These are phyloP conservation scores for Drosophila guanche DNA, from an alignment of 1,140 invertebrate genomes.

Conservation along the genomic window DNA sequence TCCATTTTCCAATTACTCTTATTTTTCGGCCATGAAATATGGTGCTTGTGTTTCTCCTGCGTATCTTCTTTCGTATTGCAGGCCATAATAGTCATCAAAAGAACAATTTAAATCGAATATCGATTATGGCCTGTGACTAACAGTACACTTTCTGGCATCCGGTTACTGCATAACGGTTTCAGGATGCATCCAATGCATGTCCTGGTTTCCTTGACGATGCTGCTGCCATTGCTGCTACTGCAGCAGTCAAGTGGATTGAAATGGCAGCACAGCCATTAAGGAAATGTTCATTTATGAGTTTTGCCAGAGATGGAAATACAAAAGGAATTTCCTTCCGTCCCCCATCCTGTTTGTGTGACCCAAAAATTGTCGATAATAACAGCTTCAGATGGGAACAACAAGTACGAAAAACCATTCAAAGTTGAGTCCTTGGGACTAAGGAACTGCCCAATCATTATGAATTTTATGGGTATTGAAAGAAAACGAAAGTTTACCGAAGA, in stretches of 20 bases:
- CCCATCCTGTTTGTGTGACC: constrained; percentile 10
- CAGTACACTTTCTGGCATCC: constrained; percentile 40
- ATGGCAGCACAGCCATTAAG: constrained; percentile 38
- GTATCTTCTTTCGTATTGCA: constrained; percentile 4
- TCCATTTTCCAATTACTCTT: constrained; percentile 33
- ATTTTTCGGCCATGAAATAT: constrained; percentile 30
- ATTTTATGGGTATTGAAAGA: too few species aligned
- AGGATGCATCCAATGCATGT: constrained; percentile 9
- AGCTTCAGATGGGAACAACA: constrained; percentile 11
- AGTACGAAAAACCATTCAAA: constrained; percentile 13
- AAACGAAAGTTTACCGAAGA: too few species aligned
- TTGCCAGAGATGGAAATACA: constrained; percentile 50
- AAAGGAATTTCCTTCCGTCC: constrained; percentile 27
- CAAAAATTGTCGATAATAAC: constrained; percentile 40
- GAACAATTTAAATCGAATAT: constrained; percentile 58
- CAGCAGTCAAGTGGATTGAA: constrained; percentile 27
- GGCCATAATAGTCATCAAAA: constrained; percentile 35
- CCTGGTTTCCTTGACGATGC: constrained; percentile 7
- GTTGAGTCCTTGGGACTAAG: too few species aligned
- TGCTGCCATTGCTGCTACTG: too few species aligned
- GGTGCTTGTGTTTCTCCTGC: background rate
- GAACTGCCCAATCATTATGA: too few species aligned
- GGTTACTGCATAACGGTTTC: constrained; percentile 15
- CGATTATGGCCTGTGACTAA: constrained; percentile 34
- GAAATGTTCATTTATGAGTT: constrained; percentile 74